Evolutionary conservation across 2,888 invertebrate genomes (phyloP).

Genomic region (Drosophila anomalipes): DNA sequence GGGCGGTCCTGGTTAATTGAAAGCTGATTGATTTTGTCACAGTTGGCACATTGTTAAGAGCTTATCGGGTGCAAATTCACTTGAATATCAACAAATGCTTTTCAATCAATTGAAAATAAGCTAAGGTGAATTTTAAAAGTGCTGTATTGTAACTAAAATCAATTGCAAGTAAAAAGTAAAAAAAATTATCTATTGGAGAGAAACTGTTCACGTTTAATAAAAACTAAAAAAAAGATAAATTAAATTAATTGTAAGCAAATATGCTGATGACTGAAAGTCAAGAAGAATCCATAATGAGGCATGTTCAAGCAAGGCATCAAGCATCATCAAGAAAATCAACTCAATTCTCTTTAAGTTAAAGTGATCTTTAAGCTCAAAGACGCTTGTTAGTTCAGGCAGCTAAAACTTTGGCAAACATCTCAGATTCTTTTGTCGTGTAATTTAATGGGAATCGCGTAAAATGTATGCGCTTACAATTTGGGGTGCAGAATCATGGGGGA

Average conservation of each 20-base stretch:
- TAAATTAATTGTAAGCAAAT: background rate
- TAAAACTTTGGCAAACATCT: background rate
- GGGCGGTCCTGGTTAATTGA: conserved; percentile 19
- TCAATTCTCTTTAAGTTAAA: background rate
- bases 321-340: background rate
- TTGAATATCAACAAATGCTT: background rate
- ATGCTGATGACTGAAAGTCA: background rate
- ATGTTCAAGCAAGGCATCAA: background rate
- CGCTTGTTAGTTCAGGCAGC: background rate
- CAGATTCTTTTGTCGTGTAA: background rate
- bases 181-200: rapidly evolving
- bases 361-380: background rate
- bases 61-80: background rate
- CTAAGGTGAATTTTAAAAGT: background rate
- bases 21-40: conserved; percentile 48
- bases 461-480: background rate
- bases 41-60: conserved; percentile 19
- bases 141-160: background rate
- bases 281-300: background rate
- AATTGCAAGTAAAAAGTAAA: background rate
- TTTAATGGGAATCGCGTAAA: background rate
- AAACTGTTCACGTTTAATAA: background rate
- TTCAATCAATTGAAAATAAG: background rate
- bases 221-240: background rate
- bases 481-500: background rate